Base-by-base conservation (phyloP, 2,888 invertebrate genomes). In the Parasteatoda lunata region DNA sequence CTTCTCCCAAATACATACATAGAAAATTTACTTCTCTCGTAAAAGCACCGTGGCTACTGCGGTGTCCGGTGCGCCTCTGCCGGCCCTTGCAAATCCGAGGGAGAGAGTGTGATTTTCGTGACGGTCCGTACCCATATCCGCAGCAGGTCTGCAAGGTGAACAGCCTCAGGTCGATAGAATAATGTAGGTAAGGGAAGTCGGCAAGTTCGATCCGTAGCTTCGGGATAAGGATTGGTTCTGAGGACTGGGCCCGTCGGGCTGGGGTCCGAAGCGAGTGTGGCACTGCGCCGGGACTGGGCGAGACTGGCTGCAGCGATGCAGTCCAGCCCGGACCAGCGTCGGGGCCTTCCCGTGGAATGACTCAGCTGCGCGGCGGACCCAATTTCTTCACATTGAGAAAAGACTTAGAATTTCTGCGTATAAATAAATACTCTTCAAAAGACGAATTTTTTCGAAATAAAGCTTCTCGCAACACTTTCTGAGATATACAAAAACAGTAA, bases 81-180 rank as follows among this genome's bases (percentile, higher is more conserved):
- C 90, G 92, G 90, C 91, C 90, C 90, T 90, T 89, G 75, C 64
- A 77, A 77, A 77, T 77, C 77, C 77, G 73, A 81, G 81, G 81
- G 81, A 81, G 81, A 73, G 52, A 75, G 66, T 79, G 68, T 89
- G 72, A 85, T 73, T 81, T 81, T 89, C 85, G 80, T 71, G 86
- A 83, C 84, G 70, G 89, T 66, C 79, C 89, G 89, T 89, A 89
- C 89, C 87, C 93, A 94, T 94, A 94, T 94, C 94, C 94, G 94
- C 94, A 95, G 94, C 94, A 94, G 95, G 94, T 95, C 94, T 95
- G 94, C 94, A 94, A 94, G 94, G 94, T 94, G 93, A 94, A 92
- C 93, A 94, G 94, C 94, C 94, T 94, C 93, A 94, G 93, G 94
- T 94, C 93, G 93, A 93, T 93, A 93, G 93, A 94, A 93, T 93